These are phyloP conservation scores for Galeopsomyia nigrocyanea DNA, from an alignment of 2,888 invertebrate species.

Conservation along the genomic window DNA sequence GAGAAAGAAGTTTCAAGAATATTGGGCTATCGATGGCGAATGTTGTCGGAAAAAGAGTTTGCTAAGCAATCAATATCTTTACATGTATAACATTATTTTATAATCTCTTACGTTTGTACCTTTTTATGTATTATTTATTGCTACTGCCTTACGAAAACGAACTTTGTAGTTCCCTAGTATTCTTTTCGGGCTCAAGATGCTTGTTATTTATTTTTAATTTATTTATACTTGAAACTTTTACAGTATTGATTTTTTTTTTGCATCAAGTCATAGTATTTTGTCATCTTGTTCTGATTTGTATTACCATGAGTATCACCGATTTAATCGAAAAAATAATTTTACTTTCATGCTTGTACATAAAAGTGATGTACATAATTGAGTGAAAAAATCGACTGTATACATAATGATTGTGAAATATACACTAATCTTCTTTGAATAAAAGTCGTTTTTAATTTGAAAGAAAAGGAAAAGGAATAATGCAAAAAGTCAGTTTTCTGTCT, in stretches of 20 bases:
- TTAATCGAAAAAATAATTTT: not conserved
- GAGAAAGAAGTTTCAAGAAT: slow-evolving; percentile 79
- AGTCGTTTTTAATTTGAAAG: not conserved
- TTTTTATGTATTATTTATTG: slow-evolving; percentile 11
- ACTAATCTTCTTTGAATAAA: not conserved
- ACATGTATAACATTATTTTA: slow-evolving; percentile 53
- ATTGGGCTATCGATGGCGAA: slow-evolving; percentile 77
- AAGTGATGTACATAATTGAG: slow-evolving; percentile 17
- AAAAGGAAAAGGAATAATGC: slow-evolving; percentile 28
- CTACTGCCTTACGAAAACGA: slow-evolving; percentile 3
- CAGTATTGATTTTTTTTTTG: slow-evolving; percentile 25
- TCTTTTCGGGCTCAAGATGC: slow-evolving; percentile 8
- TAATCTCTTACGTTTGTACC: slow-evolving; percentile 11
- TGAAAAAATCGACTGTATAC: slow-evolving; percentile 17
- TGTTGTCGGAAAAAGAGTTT: slow-evolving; percentile 77
- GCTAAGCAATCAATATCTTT: slow-evolving; percentile 69
- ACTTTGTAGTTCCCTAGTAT: slow-evolving; percentile 1
- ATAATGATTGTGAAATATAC: slow-evolving; percentile 25
- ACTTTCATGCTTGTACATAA: slow-evolving; percentile 21
- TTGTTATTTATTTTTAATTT: slow-evolving; percentile 15
- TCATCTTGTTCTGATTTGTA: no score
- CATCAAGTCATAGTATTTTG: not conserved
- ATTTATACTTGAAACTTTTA: slow-evolving; percentile 11
- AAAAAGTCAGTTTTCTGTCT: slow-evolving; percentile 11
- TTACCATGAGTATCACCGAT: not conserved